Conservation (phyloP, 1,140 invertebrate genomes). For the Cherax destructor region DNA sequence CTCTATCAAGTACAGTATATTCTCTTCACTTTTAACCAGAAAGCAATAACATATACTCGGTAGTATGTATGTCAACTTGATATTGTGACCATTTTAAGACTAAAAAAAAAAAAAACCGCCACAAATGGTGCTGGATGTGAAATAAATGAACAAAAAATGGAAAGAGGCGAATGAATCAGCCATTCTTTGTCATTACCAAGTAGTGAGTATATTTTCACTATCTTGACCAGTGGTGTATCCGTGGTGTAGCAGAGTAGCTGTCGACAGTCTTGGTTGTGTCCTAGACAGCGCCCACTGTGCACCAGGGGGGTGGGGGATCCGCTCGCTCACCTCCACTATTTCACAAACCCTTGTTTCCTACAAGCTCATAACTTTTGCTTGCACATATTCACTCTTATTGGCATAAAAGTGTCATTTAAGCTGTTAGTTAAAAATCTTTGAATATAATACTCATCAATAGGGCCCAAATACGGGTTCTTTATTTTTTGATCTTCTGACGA, state of each 20-base stretch:
- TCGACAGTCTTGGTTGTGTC: slow-evolving; percentile 61
- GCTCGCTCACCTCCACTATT: too few relatives aligned
- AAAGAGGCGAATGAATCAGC: slow-evolving; percentile 13
- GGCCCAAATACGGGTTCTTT: not conserved
- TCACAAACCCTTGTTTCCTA: not conserved
- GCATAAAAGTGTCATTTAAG: not conserved
- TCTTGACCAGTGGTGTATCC: slow-evolving; percentile 57
- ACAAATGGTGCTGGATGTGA: slow-evolving; percentile 45
- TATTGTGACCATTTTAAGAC: slow-evolving; percentile 62
- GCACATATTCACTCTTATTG: not conserved
- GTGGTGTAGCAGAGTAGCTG: slow-evolving; percentile 53
- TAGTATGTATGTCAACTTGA: slow-evolving; percentile 66
- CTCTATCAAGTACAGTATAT: not conserved
- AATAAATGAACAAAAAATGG: slow-evolving; percentile 14
- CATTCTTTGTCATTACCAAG: slow-evolving; percentile 54
- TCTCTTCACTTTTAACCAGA: slow-evolving; percentile 63
- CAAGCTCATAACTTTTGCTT: not conserved
- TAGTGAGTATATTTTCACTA: slow-evolving; percentile 63
- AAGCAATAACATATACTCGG: slow-evolving; percentile 68
- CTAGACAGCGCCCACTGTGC: slow-evolving; percentile 13
- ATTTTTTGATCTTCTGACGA: not conserved
- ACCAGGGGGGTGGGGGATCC: not conserved
- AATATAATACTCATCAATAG: not conserved
- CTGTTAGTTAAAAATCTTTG: not conserved
- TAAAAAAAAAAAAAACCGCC: slow-evolving; percentile 46